A percentile compares a stretch with the other conserved stretches of the same genome.
Conservation (phyloP, 2,888 invertebrate species). For the Drosophila rubida region DNA sequence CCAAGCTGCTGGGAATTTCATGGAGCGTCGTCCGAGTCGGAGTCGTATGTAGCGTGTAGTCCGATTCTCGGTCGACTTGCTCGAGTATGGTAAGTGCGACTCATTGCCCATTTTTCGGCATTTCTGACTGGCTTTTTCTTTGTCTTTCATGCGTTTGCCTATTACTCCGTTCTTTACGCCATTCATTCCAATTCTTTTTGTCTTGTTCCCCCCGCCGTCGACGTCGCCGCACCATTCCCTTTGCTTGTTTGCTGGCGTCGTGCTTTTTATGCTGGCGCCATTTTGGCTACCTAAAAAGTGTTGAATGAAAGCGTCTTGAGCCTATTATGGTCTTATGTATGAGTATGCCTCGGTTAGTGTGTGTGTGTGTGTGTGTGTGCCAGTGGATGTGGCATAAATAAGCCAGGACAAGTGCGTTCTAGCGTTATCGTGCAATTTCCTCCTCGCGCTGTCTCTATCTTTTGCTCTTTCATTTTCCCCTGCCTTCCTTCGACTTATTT, state of each 20-base stretch:
- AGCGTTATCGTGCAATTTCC: constrained; percentile 68
- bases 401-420: constrained; percentile 61
- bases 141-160: constrained; percentile 62
- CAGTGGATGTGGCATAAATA: constrained; percentile 37
- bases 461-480: not conserved
- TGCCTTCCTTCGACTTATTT: constrained; percentile 34
- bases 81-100: constrained; percentile 10
- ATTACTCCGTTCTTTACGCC: constrained; percentile 54
- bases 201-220: not conserved
- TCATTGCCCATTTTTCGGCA: constrained; percentile 23
- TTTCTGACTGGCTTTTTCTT: constrained; percentile 33
- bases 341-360: constrained; percentile 6
- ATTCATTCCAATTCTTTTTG: constrained; percentile 47
- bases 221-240: constrained; percentile 8
- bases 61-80: constrained; percentile 1
- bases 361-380: constrained; percentile 18
- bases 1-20: constrained; percentile 48
- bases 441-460: not conserved
- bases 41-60: constrained; percentile 5
- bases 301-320: constrained; percentile 77
- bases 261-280: constrained; percentile 72
- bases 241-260: constrained; percentile 28
- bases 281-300: constrained; percentile 74
- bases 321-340: constrained; percentile 63
- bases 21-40: constrained; percentile 14